Evolutionary conservation across 2,888 invertebrate species (phyloP).

Genomic region (Tanytarsus gracilentus): DNA sequence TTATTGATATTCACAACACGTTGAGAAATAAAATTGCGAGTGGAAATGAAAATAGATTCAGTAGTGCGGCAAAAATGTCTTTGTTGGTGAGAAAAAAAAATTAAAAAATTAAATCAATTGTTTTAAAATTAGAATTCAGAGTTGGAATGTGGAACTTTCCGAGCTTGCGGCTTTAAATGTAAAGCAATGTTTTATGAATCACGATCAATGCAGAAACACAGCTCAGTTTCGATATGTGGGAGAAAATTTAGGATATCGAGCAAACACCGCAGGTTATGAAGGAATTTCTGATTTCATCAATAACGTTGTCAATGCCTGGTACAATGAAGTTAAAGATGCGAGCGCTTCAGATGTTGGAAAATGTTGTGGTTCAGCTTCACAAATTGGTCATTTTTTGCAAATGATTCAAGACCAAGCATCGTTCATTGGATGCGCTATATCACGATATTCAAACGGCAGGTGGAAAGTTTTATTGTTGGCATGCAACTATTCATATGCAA

Average conservation of each 20-base stretch:
- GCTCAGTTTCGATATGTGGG: slow-evolving; percentile 5
- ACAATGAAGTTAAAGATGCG: not conserved
- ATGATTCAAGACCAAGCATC: not conserved
- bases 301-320: slow-evolving; percentile 2
- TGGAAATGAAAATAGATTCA: not conserved
- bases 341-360: not conserved
- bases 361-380: not conserved
- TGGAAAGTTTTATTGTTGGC: not conserved
- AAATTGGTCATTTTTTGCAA: slow-evolving; percentile 10
- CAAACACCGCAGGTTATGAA: not conserved
- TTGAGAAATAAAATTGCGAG: not conserved
- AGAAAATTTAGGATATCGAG: slow-evolving; percentile 14
- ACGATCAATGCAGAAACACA: slow-evolving; percentile 10
- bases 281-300: not conserved
- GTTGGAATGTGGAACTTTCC: slow-evolving; percentile 9
- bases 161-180: slow-evolving; percentile 10
- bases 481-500: slow-evolving; percentile 1
- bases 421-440: not conserved
- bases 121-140: not conserved
- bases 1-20: not conserved
- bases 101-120: not conserved
- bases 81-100: not conserved
- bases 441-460: not conserved
- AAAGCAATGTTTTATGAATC: not conserved
- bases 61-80: not conserved